phyloP scores from a whole-genome alignment of 2,888 invertebrate genomes.

The Erpobdella octoculata region DNA sequence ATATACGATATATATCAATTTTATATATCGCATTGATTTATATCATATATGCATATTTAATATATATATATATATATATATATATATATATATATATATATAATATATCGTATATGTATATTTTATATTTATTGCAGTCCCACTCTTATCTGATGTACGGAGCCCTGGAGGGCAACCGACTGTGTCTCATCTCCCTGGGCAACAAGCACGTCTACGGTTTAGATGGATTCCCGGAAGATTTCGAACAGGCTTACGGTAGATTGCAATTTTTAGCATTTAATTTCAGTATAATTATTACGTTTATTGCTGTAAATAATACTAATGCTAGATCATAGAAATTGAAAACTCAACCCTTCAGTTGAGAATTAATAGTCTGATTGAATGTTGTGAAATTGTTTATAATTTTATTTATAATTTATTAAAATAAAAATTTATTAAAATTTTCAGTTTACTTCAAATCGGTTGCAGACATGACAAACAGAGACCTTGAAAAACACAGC shows the following conservation, averaged over 20 bases:
- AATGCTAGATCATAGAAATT: neutral
- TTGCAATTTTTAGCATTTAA: neutral
- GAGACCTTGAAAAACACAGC: conserved; percentile 43
- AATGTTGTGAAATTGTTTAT: neutral
- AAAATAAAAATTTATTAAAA: neutral
- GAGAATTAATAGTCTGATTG: neutral
- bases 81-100: neutral
- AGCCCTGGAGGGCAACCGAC: conserved; percentile 42
- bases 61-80: too few species aligned
- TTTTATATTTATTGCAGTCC: conserved; percentile 38
- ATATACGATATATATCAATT: too few species aligned
- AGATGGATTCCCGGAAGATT: conserved; percentile 44
- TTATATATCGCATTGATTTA: too few species aligned
- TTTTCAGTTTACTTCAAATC: conserved; percentile 44
- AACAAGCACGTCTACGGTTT: conserved; percentile 48
- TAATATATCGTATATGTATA: neutral
- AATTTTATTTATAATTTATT: neutral
- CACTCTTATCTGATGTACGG: conserved; percentile 45
- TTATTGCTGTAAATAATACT: neutral
- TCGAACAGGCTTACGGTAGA: conserved; percentile 46
- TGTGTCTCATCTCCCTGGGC: conserved; percentile 46
- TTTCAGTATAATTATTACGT: neutral
- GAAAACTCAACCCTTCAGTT: neutral
- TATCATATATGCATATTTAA: neutral
- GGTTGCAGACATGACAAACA: conserved; percentile 44